Base-by-base conservation (phyloP, 2,113 vertebrate genomes). In the Rousettus leschenaultii region DNA sequence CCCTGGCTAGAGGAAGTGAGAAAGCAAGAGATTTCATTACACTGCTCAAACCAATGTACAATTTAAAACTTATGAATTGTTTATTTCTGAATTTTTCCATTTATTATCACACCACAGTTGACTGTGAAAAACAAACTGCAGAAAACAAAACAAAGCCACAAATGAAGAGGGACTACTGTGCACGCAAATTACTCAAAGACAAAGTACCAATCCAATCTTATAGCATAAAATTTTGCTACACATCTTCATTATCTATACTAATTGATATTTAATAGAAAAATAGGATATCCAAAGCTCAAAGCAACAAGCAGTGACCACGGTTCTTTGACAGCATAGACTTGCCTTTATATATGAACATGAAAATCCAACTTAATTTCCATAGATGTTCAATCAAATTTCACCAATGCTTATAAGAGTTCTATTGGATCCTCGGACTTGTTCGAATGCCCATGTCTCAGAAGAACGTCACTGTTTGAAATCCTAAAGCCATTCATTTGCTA, bases 301-400 rank as follows among this genome's bases (percentile, higher is more conserved):
- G 86, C 14, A 89, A 68, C 93, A 94, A 96, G 78, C 78, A 88
- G 92, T 13, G 0, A 65, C 88, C 53, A 96, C 84, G 95, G 95
- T 79, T 65, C 92, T 91, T 53, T 97, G 94, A 79, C 51, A 87
- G 51, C 65, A 57, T 0, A 94, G 59, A 88, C 51, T 79, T 82
- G 26, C 57, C 70, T 91, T 82, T 74, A 90, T 61, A 65, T 63
- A 83, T 28, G 70, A 92, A 33, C 24, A 75, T 38, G 82, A 96
- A 95, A 79, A 63, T 45, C 21, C 92, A 95, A 73, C 94, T 95
- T 96, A 61, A 89, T 95, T 96, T 98, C 98, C 96, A 96, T 97
- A 97, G 48, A 94, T 92, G 53, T 38, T 10, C 96, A 63, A 95
- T 80, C n/a, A 95, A 94, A 87, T 71, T 95, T 55, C 53, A 89